These are phyloP conservation scores for Lasioglossum pauxillum DNA, from an alignment of 2,888 invertebrate species.

Conservation along the genomic window DNA sequence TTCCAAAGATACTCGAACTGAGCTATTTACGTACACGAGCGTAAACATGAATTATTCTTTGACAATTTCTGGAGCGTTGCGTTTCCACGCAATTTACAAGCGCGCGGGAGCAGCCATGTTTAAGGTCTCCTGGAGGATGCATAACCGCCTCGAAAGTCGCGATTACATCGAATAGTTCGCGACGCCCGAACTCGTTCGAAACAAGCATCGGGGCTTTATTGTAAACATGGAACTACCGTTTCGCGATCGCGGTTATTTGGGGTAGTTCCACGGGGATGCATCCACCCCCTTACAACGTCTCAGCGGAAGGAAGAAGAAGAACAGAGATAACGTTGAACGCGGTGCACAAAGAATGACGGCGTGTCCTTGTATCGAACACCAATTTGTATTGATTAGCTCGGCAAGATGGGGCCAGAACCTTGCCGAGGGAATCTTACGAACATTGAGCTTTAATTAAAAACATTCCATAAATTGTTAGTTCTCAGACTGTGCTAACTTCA, in stretches of 20 bases:
- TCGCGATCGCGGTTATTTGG: slow-evolving; percentile 54
- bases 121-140: slow-evolving; percentile 46
- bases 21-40: neutral
- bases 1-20: neutral
- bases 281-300: slow-evolving; percentile 22
- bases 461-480: neutral
- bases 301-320: slow-evolving; percentile 17
- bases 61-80: slow-evolving; percentile 14
- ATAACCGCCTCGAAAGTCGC: slow-evolving; percentile 40
- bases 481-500: neutral
- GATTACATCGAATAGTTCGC: slow-evolving; percentile 56
- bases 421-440: neutral
- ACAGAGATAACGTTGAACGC: slow-evolving; percentile 4
- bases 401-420: neutral
- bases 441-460: slow-evolving; percentile 15
- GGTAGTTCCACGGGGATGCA: slow-evolving; percentile 32
- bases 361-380: slow-evolving; percentile 14
- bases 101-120: slow-evolving; percentile 21
- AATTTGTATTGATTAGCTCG: slow-evolving; percentile 18
- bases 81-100: slow-evolving; percentile 43
- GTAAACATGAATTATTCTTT: slow-evolving; percentile 28
- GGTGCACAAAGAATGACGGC: neutral
- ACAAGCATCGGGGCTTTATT: slow-evolving; percentile 60
- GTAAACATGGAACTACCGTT: slow-evolving; percentile 50
- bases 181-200: slow-evolving; percentile 49